Base-by-base conservation (phyloP, 2,888 invertebrate species). In the Stenchaetothrips biformis region DNA sequence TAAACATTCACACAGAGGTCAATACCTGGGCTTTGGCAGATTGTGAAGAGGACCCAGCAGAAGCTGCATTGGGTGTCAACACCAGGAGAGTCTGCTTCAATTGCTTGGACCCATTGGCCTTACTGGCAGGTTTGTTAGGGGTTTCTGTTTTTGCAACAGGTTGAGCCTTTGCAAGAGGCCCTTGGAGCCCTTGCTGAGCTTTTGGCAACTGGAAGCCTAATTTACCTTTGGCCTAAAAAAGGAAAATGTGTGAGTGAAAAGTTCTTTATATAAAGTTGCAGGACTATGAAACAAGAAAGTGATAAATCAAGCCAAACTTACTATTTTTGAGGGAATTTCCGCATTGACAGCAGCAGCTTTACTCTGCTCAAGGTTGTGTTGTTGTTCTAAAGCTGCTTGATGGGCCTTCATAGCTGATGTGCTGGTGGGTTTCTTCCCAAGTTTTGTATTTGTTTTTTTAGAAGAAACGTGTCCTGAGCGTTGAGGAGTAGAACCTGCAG, bases 401-500 rank as follows among this genome's bases (percentile, higher is more conserved):
- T 74, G 67, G 8, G 67, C 67, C 11, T 25, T 21, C 21, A 74
- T 9, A 11, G 67, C 67, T 25, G 67, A 74, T 21, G 67, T 11
- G 25, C 67, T 74, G 13, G 53, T 53, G 4, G 53, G 53, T 53
- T 13, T 53, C 53, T 53, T 53, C 4, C 8, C 18, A 47, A 78
- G 11, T 49, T 79, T 79, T 7, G 11, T 21, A 16, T 49, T 49
- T 18, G 18, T n/a, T 74, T 74, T 74, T 11, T 53, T 53, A 13
- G 16, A 25, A 9, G 67, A 74, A 21, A 21, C 25, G 7, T 74
- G 67, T 37, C 37, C 37, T 0, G 67, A 21, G 9, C 53, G 53
- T 18, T 74, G n/a, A 1, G 16, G 21, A 13, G 83, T 78, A 21
- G 79, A 74, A 25, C 47, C 81, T 27, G 79, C 62, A 62, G 78